Base-by-base conservation (phyloP, 2,888 invertebrate genomes). In the Margaritifera margaritifera region DNA sequence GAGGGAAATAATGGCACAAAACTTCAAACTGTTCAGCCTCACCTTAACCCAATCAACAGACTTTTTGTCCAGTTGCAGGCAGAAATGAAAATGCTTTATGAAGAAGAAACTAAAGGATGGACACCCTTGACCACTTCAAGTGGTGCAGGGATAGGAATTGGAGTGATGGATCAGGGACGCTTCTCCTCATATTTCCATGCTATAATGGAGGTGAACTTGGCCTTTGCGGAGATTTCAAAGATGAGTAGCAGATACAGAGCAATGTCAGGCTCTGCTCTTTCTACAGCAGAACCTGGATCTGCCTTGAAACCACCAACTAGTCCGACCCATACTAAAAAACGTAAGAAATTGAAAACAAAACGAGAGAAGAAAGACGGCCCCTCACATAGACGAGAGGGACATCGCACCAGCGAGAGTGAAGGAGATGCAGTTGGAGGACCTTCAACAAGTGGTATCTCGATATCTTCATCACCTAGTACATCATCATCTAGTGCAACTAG, bases 181-280 rank as follows among this genome's bases (percentile, higher is more conserved):
- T 88, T 87, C 71, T 87, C 89, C 22, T 85, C 87, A 15, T 89
- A 89, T 70, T 86, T 89, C 72, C 89, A 89, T 59, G 77, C 87
- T 18, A 67, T 89, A 42, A 77, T 89, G 80, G 89, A 89, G 66
- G 82, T 86, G 8, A 85, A 83, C 58, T 75, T 89, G 51, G 86
- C 89, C 20, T 81, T 87, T 25, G 84, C 86, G 18, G 88, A 88
- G 67, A 80, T 86, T 20, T 71, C 69, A 55, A 74, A 74, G 20
- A 75, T 74, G 4, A 59, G 11, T 42, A 42, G 42, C 78, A 4
- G 42, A 11, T 42, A 42, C 42, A 42, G 42, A 42, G 42, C 42
- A 42, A 11, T 42, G 31, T 25, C 62, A 24, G 52, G 58, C 11
- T 50, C 61, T 5, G 54, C 63, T 8, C 68, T 63, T 15, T 71